These are phyloP conservation scores for Clarias platycephalus DNA, from an alignment of 2,797 vertebrate species.

Conservation along the genomic window DNA sequence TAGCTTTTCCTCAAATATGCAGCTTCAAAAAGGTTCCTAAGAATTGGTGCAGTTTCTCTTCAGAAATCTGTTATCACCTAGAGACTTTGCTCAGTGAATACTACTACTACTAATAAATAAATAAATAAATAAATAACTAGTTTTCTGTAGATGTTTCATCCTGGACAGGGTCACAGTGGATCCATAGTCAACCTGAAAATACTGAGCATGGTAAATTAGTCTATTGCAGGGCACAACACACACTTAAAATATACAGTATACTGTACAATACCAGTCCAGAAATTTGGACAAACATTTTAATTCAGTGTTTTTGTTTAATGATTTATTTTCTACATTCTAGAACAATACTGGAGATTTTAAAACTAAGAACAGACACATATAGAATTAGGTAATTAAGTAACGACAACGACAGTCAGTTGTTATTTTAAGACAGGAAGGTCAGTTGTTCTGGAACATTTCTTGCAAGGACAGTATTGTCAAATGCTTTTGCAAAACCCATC, in stretches of 20 bases:
- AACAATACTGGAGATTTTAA: no score
- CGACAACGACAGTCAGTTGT: no score
- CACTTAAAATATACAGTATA: not conserved
- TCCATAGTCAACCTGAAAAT: not conserved
- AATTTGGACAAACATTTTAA: no score
- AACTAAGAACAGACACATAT: no score
- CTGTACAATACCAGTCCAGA: no score
- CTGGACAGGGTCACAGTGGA: not conserved
- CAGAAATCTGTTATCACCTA: not conserved
- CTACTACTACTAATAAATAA: not conserved
- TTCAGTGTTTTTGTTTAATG: not conserved
- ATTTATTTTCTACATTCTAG: no score
- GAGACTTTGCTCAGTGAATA: not conserved
- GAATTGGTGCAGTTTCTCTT: not conserved
- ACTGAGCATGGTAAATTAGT: not conserved
- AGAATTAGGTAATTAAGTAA: no score
- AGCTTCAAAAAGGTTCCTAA: not conserved
- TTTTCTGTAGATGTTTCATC: not conserved
- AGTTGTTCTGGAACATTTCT: no score
- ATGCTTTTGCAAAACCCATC: no score
- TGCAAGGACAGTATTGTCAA: no score
- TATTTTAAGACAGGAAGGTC: no score
- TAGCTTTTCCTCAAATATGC: constrained; percentile 3
- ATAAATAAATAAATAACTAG: no score
- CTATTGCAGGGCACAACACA: not conserved